Evolutionary conservation across 2,888 invertebrate genomes (phyloP), one percentile per base, ranked within the genome.

Genomic region (Oxyscelio sp.): DNA sequence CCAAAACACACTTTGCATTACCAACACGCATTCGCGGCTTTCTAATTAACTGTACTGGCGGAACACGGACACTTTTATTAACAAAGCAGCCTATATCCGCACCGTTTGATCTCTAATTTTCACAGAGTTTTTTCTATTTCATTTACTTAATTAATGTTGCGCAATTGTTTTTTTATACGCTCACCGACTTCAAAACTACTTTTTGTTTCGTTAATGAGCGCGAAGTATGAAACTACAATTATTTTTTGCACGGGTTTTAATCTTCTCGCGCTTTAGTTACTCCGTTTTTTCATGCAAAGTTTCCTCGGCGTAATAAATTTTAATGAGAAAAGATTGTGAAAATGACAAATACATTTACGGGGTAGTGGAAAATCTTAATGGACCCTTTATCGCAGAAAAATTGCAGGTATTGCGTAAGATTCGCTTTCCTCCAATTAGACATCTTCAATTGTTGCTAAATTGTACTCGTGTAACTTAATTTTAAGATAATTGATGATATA

Each of bases 1-100:
- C 58, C 70, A 22, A 58, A 70, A 56, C 54, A 43, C 43, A 24
- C 59, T 59, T 58, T 70, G 50, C 17, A 59, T 45, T 59, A 71
- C 24, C 24, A 61, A 73, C 61, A 61, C 40, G 38, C 73, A 40
- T 13, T 8, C 19, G 19, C 24, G 22, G 43, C 61, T 40, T 61
- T 73, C 50, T 61, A 73, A 61, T 61, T 61, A 73, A 73, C 59
- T 43, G 31, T 48, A 38, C 22, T 48, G 38, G 34, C 13, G 59
- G 21, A 34, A 21, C 52, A 6, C 27, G 4, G 40, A 54, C 52
- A 38, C 50, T 27, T 54, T 59, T 43, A 59, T 59, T 43, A 59
- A 43, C 56, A 54, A 54, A 27, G n/a, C 54, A 15, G 15, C 15
- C 54, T 27, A 27, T 31, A 54, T 6, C 34, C 17, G 31, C 56